Evolutionary conservation across 2,113 vertebrate species (phyloP), one percentile per base, ranked within the genome.

Genomic region (Drymodes brunneopygia): DNA sequence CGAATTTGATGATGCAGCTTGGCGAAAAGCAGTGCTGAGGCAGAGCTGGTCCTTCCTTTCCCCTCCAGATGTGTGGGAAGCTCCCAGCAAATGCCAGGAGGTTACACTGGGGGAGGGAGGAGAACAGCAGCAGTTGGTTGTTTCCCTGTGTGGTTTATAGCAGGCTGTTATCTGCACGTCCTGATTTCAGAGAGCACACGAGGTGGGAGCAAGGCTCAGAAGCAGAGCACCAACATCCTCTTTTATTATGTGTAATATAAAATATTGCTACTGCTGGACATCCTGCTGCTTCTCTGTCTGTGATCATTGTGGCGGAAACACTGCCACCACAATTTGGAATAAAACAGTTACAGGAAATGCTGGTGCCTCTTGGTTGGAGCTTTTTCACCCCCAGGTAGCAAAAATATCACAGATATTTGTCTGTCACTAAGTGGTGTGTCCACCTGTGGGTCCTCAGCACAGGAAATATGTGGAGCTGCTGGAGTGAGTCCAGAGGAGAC

Each of bases 1-100:
- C 0, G 3, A n/a, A 17, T 66, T 62, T 40, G 47, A 44, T 0
- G 2, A 6, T 24, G 51, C 28, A 65, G 25, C 29, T 48, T 1
- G 1, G 36, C 3, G 0, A 22, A 57, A 47, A 64, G 53, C 48
- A 13, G 18, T 3, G 58, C 31, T 36, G 54, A 80, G 45, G 11
- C 21, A 27, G 56, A 80, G 24, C 56, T 12, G 40, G 40, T 8
- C 10, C 25, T 65, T 84, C 60, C 28, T 35, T n/a, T 58, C 21
- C 5, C 40, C 51, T 58, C 45, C 69, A 36, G 73, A 3, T 7
- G 35, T 11, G 45, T 15, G 24, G 35, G 51, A 35, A 58, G 65
- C 31, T 74, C 36, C 64, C 81, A 64, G 67, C 15, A 80, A 72
- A 24, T 7, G 21, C 81, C 38, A 40, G 60, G 10, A n/a, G 56